Conservation (phyloP, 2,888 invertebrate species). For the Eretmocerus hayati region DNA sequence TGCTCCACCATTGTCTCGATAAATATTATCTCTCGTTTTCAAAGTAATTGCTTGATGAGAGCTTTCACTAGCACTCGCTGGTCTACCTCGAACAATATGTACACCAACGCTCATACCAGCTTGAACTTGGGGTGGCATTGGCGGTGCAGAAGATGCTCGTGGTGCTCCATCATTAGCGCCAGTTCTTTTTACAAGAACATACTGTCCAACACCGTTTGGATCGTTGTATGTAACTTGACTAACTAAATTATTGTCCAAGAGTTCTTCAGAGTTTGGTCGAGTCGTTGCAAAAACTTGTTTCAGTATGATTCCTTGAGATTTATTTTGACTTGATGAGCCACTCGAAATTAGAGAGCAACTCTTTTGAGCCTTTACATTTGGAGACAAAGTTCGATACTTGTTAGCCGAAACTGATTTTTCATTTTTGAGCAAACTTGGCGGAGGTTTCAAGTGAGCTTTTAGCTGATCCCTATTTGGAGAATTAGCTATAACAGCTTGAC, state of each 20-base stretch:
- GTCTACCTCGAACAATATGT: constrained; percentile 54
- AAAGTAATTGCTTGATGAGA: constrained; percentile 42
- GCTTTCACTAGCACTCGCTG: constrained; percentile 56
- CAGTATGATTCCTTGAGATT: neutral
- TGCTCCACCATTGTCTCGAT: constrained; percentile 47
- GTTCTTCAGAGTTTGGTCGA: neutral
- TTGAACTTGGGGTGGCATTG: constrained; percentile 46
- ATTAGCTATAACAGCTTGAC: constrained; percentile 86
- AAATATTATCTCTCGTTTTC: constrained; percentile 37
- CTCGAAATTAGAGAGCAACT: no score
- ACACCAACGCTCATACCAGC: constrained; percentile 40
- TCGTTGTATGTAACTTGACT: neutral
- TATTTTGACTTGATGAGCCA: no score
- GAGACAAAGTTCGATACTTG: constrained; percentile 2
- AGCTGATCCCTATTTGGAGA: constrained; percentile 85
- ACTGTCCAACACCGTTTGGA: constrained; percentile 57
- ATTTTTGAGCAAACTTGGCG: constrained; percentile 65
- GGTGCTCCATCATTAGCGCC: constrained; percentile 59
- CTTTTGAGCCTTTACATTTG: constrained; percentile 2
- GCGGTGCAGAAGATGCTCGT: constrained; percentile 79
- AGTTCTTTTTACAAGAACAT: constrained; percentile 73
- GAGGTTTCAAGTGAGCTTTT: constrained; percentile 77
- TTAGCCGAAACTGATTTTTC: constrained; percentile 39
- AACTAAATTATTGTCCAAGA: neutral
- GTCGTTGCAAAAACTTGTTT: neutral